These are phyloP conservation scores for Pyxicephalus adspersus DNA, from an alignment of 2,113 vertebrate species.

Conservation along the genomic window DNA sequence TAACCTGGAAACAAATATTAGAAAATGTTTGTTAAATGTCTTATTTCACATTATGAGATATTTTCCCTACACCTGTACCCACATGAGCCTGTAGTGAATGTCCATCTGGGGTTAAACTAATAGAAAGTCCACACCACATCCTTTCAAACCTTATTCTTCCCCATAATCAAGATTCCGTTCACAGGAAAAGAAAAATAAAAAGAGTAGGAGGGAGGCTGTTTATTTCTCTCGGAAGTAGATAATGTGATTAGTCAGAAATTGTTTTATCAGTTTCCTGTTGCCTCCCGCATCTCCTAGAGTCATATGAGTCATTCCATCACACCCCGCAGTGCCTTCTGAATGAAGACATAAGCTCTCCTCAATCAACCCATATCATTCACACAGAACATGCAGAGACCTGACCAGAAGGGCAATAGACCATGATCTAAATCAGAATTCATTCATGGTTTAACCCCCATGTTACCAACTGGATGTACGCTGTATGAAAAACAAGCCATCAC, in stretches of 20 bases:
- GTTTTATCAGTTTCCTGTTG: slow-evolving; percentile 35
- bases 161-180: slow-evolving; percentile 46
- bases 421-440: not conserved
- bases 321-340: slow-evolving; percentile 23
- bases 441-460: not conserved
- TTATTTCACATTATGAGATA: not conserved
- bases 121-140: slow-evolving; percentile 44
- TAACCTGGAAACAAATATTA: not conserved
- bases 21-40: not conserved
- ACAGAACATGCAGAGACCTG: slow-evolving; percentile 37
- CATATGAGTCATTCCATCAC: slow-evolving; percentile 30
- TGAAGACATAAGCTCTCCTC: slow-evolving; percentile 45
- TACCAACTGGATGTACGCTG: not conserved
- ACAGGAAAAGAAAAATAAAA: slow-evolving; percentile 47
- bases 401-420: slow-evolving; percentile 31
- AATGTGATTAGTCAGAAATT: slow-evolving; percentile 38
- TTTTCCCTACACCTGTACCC: not conserved
- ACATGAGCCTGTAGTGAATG: not conserved
- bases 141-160: not conserved
- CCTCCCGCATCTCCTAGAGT: slow-evolving; percentile 19
- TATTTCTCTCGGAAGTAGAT: slow-evolving; percentile 44
- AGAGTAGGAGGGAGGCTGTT: slow-evolving; percentile 32
- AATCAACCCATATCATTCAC: slow-evolving; percentile 21
- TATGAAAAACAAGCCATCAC: not conserved
- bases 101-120: slow-evolving; percentile 17